A percentile compares a stretch with the other conserved stretches of the same genome.
These are phyloP conservation scores for Porites rus DNA, from an alignment of 92 coral and sea anemone species.

Conservation along the genomic window DNA sequence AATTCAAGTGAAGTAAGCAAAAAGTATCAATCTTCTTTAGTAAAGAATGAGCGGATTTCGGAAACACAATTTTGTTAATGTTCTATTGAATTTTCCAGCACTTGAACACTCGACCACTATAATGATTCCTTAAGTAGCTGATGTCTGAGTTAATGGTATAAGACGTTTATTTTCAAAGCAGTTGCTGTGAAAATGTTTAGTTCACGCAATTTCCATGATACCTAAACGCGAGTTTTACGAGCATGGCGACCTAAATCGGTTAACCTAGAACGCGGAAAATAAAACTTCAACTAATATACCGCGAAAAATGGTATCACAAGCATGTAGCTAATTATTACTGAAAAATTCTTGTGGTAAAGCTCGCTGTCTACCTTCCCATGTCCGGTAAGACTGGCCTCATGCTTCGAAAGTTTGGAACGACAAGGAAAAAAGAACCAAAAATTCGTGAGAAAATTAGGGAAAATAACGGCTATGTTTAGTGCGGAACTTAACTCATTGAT, in stretches of 20 bases:
- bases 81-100: neutral
- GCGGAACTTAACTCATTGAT: neutral
- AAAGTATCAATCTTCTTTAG: neutral
- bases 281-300: neutral
- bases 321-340: constrained; percentile 14
- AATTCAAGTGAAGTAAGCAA: neutral
- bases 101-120: constrained; percentile 10
- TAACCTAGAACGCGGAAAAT: constrained; percentile 24
- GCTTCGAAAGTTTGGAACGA: neutral
- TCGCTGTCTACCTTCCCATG: neutral
- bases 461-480: neutral
- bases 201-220: constrained; percentile 33
- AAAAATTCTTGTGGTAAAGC: constrained; percentile 7
- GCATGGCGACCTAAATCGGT: neutral
- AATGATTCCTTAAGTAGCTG: neutral
- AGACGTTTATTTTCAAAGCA: neutral
- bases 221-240: neutral
- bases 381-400: neutral
- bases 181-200: constrained; percentile 13
- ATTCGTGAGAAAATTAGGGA: neutral
- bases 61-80: neutral
- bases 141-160: neutral
- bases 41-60: neutral
- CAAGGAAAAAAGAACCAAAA: neutral
- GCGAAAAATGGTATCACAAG: constrained; percentile 19